Evolutionary conservation across 2,113 vertebrate species (phyloP), one percentile per base, ranked within the genome.

Genomic region (Gnathonemus longibarbis): DNA sequence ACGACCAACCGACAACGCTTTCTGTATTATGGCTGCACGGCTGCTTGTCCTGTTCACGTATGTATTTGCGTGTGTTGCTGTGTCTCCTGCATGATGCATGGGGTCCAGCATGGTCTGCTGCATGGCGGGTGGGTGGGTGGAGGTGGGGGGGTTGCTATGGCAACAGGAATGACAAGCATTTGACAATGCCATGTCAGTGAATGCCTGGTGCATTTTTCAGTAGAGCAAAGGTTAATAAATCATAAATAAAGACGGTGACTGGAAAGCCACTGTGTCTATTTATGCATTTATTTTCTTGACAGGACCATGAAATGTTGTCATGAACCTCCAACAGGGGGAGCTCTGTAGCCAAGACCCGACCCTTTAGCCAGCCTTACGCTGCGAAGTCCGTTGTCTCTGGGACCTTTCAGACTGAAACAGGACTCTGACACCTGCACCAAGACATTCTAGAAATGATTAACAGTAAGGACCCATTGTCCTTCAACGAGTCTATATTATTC

Each of bases 71-170:
- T 91, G 91, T 93, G 48, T 53, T 15, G 3, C 27, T 87, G 50
- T 39, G 85, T 90, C 94, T 94, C 91, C 83, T 87, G 95, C 96
- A 95, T 95, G 94, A 91, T 92, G 97, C 97, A 97, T 97, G 97
- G 92, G 80, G 48, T 89, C 77, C 31, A 19, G 93, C 94, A 93
- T 94, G 92, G 89, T 90, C 42, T 90, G 88, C 92, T 94, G 95
- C 95, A 95, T 95, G 93, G 70, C 53, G 2, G 17, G 1, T 21
- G 66, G 56, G 49, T n/a, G 49, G 77, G 48, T 13, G 49, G 49
- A 31, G 48, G n/a, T 39, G 48, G 84, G 6, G 84, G 45, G 21
- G 3, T 90, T 83, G 88, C 80, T 45, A 42, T 84, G 39, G 66
- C 58, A 35, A 8, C 62, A 35, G 56, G 62, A 70, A 87, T 45